A percentile compares a stretch with the other conserved stretches of the same genome.
phyloP scores from a whole-genome alignment of 2,888 invertebrate genomes.

The Lasioglossum pauxillum region DNA sequence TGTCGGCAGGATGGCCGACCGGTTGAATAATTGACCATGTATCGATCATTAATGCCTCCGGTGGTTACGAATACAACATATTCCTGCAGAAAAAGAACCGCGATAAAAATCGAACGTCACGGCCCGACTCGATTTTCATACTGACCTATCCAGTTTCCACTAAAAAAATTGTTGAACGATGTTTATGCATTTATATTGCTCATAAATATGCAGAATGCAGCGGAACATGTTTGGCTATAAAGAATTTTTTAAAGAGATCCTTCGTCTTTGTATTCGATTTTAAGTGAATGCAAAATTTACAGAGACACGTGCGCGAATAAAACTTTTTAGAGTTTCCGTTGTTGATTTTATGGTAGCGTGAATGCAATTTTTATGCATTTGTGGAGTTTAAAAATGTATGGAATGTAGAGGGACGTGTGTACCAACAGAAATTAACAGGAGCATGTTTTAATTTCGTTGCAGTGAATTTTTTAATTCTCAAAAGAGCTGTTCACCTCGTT shows the following conservation, averaged over 20 bases:
- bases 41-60: constrained; percentile 10
- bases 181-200: neutral
- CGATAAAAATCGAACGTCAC: neutral
- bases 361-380: neutral
- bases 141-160: neutral
- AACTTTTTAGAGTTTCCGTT: neutral
- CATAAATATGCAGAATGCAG: neutral
- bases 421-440: neutral
- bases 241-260: neutral
- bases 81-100: neutral
- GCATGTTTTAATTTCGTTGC: neutral
- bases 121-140: neutral
- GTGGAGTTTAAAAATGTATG: neutral
- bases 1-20: neutral
- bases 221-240: neutral
- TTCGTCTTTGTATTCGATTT: too few species aligned
- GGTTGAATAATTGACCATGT: constrained; percentile 41
- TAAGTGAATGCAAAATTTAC: neutral
- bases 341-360: neutral
- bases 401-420: neutral
- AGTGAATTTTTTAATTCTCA: neutral
- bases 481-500: neutral
- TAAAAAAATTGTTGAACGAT: neutral
- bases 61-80: neutral
- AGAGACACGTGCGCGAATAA: neutral